Conservation (phyloP, 2,888 invertebrate species). For the Exocentrus adspersus region DNA sequence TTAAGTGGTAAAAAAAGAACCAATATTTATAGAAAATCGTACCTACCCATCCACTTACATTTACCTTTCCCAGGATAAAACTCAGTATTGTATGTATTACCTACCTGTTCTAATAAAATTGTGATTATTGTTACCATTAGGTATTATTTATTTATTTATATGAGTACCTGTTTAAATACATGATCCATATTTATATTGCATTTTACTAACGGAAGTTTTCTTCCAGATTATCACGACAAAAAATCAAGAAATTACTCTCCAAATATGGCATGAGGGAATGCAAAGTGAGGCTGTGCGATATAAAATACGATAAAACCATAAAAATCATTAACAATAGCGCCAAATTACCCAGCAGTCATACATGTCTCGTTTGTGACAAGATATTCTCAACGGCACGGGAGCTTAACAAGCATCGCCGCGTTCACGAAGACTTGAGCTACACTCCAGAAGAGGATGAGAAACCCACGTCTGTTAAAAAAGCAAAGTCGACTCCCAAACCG, state of each 20-base stretch:
- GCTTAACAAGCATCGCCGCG: slow-evolving; percentile 32
- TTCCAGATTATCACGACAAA: slow-evolving; percentile 9
- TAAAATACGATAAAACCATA: slow-evolving; percentile 11
- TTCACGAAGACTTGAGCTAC: slow-evolving; percentile 30
- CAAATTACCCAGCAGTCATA: slow-evolving; percentile 25
- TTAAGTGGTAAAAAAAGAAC: too few relatives aligned
- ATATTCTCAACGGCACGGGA: slow-evolving; percentile 35
- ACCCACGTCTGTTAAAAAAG: background rate
- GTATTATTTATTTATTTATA: background rate
- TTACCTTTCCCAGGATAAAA: too few relatives aligned
- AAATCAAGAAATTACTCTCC: slow-evolving; percentile 13
- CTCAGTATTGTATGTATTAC: too few relatives aligned
- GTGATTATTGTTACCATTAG: background rate
- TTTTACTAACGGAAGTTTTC: slow-evolving; percentile 21
- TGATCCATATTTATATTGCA: slow-evolving; percentile 21
- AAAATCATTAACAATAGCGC: slow-evolving; percentile 12
- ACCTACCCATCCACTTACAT: too few relatives aligned
- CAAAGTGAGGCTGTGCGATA: slow-evolving; percentile 21
- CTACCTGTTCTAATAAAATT: background rate
- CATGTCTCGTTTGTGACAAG: slow-evolving; percentile 41
- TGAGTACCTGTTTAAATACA: too few relatives aligned
- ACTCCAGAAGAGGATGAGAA: background rate
- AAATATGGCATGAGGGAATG: slow-evolving; percentile 31
- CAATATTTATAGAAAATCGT: too few relatives aligned
- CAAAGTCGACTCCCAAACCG: background rate